Percentiles rank a stretch among this genome's conserved stretches.
These are phyloP conservation scores for Pithys albifrons DNA, from an alignment of 2,113 vertebrate species.

Conservation along the genomic window DNA sequence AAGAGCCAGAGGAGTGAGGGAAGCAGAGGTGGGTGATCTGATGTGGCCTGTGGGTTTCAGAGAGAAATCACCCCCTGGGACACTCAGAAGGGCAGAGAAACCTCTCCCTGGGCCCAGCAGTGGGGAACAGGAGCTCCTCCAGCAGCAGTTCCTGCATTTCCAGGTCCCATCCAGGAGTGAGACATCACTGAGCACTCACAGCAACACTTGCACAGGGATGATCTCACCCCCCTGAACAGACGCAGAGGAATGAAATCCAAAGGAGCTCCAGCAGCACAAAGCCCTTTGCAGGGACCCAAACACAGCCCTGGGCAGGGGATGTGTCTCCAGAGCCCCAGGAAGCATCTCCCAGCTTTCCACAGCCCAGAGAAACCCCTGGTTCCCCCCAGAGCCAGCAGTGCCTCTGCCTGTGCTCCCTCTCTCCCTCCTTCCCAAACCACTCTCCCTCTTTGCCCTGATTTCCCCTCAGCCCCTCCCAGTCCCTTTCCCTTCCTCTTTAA, in stretches of 20 bases:
- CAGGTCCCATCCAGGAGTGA: not conserved
- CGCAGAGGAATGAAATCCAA: accelerated
- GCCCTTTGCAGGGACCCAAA: not conserved
- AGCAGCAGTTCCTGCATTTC: not conserved
- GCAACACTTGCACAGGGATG: accelerated
- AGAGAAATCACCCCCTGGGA: not conserved
- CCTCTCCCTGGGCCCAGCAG: not conserved
- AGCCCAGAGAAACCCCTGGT: not conserved
- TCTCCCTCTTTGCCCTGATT: accelerated
- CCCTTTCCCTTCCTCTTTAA: not conserved
- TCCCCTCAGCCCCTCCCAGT: not conserved
- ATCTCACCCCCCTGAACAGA: not conserved
- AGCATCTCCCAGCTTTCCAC: not conserved
- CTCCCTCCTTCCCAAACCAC: not conserved
- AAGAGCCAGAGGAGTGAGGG: not conserved
- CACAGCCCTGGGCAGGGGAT: accelerated
- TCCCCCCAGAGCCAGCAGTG: not conserved
- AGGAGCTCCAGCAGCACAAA: accelerated
- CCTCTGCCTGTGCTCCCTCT: accelerated
- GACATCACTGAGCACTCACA: not conserved
- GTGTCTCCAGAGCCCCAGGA: not conserved
- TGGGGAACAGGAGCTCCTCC: not conserved
- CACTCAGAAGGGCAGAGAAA: too few relatives aligned
- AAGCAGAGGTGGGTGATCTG: not conserved
- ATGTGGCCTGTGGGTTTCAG: not conserved